Evolutionary conservation across 2,888 invertebrate species (phyloP), one percentile per base, ranked within the genome.

Genomic region (Hofmannophila pseudospretella): DNA sequence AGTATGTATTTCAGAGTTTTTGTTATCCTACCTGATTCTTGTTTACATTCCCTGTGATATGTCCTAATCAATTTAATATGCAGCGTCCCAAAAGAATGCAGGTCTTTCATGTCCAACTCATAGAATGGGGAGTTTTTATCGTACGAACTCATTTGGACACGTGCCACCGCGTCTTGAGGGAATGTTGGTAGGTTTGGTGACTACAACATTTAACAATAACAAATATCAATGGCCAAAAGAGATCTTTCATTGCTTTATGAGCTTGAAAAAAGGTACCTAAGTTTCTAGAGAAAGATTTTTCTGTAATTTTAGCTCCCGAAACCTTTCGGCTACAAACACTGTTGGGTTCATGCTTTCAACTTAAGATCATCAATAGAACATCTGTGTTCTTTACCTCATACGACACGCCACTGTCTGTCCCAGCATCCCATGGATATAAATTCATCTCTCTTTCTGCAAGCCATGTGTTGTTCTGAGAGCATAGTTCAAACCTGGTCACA

Each of bases 401-500:
- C 1, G 94, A 93, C 3, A 97, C 91, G 1, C 99, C 99, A 58
- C 91, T 90, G 60, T 98, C 98, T 1, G 98, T 98, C 1, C 99
- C 99, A 25, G 97, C 97, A 78, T 99, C 99, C 89, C 95, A 97
- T 0, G 98, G 98, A 67, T 91, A 96, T 10, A 99, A 86, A 74
- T 97, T 95, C 16, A 98, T 88, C 34, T 92, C 91, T 50, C 94
- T 82, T 42, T 94, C 91, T 38, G 92, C 91, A 7, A 94, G 88
- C 99, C 99, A 99, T 0, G 94, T 91, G 60, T 98, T 96, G 67
- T 97, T 95, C 25, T 87, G 75, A 35, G 93, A 89, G 55, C 99
- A 99, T 3, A 99, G 85, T 67, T 99, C 95, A 35, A 97, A 85
- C 1, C 94, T 93, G 28, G 92, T 95, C 0, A 98, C 92, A 1